phyloP scores from a whole-genome alignment of 1,140 invertebrate genomes.

The Eulimnadia texana region DNA sequence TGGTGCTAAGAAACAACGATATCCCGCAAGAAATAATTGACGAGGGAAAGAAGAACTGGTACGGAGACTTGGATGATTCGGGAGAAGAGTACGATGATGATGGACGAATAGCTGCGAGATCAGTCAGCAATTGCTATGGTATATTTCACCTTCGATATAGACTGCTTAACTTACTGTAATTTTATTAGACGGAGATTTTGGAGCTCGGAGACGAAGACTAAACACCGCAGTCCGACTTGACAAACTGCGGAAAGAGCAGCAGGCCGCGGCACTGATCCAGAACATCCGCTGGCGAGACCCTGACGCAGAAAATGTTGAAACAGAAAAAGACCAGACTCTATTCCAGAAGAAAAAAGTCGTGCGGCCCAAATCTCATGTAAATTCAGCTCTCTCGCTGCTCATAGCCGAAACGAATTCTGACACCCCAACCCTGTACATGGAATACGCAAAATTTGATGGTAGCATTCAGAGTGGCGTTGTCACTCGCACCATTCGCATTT shows the following conservation, averaged over 20 bases:
- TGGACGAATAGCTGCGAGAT: conserved; percentile 7
- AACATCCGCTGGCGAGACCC: conserved; percentile 29
- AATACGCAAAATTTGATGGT: conserved; percentile 85
- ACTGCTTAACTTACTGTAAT: conserved; percentile 16
- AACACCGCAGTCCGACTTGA: conserved; percentile 81
- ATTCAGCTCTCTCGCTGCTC: conserved; percentile 48
- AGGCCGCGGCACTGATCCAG: conserved; percentile 38
- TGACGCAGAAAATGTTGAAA: conserved; percentile 46
- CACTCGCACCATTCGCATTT: conserved; percentile 54
- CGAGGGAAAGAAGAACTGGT: conserved; percentile 44
- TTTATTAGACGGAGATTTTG: conserved; percentile 49
- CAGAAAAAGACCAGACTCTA: conserved; percentile 28
- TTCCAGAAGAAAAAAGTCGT: conserved; percentile 25
- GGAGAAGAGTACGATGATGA: conserved; percentile 50
- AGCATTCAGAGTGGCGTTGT: conserved; percentile 54
- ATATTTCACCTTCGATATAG: not conserved
- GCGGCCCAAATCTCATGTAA: conserved; percentile 30
- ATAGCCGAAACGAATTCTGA: conserved; percentile 55
- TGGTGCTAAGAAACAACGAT: conserved; percentile 61
- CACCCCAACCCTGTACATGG: conserved; percentile 68
- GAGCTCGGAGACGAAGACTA: conserved; percentile 57
- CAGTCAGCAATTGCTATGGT: conserved; percentile 3
- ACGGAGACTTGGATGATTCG: conserved; percentile 58
- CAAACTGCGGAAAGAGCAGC: conserved; percentile 71
- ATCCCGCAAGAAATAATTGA: conserved; percentile 43